Conservation (phyloP, 2,888 invertebrate species). For the Tillus elongatus region DNA sequence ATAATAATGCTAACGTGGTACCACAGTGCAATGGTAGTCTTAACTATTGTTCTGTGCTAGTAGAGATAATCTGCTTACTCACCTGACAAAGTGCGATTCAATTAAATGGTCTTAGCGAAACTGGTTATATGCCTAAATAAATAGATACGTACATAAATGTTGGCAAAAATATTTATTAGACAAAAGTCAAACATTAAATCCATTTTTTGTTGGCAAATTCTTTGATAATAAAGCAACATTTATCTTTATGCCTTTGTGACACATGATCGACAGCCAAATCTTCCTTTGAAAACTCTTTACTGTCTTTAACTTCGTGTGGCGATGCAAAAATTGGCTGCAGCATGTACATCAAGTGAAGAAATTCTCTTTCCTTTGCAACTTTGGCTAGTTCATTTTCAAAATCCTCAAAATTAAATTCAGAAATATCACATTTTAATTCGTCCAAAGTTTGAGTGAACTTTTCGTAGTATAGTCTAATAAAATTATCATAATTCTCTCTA, state of each 20-base stretch:
- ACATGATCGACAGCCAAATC: slow-evolving; percentile 15
- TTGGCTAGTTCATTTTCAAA: slow-evolving; percentile 36
- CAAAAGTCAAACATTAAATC: too few species aligned
- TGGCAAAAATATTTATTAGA: too few species aligned
- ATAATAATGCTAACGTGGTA: too few species aligned
- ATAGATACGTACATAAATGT: too few species aligned
- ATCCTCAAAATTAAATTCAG: slow-evolving; percentile 35
- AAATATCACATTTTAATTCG: slow-evolving; percentile 26
- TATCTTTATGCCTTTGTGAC: slow-evolving; percentile 20
- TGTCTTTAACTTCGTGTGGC: slow-evolving; percentile 32
- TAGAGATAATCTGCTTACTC: too few species aligned
- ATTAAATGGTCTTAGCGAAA: too few species aligned
- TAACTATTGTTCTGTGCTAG: too few species aligned
- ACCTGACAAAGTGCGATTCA: too few species aligned
- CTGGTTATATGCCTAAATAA: too few species aligned
- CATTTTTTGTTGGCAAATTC: slow-evolving; percentile 22
- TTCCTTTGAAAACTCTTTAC: slow-evolving; percentile 31
- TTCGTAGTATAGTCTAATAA: slow-evolving; percentile 44
- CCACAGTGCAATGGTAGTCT: too few species aligned
- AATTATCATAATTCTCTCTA: slow-evolving; percentile 38
- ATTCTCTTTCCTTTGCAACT: slow-evolving; percentile 32
- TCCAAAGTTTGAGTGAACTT: slow-evolving; percentile 38
- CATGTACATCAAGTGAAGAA: slow-evolving; percentile 41
- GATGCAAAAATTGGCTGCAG: slow-evolving; percentile 37
- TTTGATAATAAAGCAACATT: slow-evolving; percentile 20